A percentile compares a stretch with the other conserved stretches of the same genome.
Conservation (phyloP, 1,140 invertebrate genomes). For the Paraescarpia echinospica region DNA sequence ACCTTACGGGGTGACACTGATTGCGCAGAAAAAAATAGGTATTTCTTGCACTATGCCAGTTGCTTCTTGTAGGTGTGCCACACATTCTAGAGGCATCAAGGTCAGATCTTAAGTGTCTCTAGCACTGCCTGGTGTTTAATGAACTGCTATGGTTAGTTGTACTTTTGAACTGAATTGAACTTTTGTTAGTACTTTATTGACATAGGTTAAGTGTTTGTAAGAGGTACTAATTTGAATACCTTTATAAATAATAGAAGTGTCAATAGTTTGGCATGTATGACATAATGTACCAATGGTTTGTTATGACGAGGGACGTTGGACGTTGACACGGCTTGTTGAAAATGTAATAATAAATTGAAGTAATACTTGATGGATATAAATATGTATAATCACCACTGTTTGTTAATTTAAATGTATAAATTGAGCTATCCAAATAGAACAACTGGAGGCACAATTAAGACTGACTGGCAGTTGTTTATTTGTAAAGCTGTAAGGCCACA, state of each 20-base stretch:
- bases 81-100: neutral
- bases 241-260: too few relatives aligned
- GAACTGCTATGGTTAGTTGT: neutral
- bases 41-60: neutral
- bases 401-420: neutral
- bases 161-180: neutral
- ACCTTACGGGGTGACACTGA: neutral
- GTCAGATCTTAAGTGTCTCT: neutral
- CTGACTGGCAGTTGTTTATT: neutral
- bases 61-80: neutral
- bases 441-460: neutral
- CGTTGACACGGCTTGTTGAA: too few relatives aligned
- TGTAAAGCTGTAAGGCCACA: neutral
- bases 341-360: neutral
- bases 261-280: too few relatives aligned
- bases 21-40: neutral
- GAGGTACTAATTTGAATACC: too few relatives aligned
- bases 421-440: neutral
- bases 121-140: neutral
- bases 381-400: neutral
- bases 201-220: too few relatives aligned
- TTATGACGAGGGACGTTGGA: too few relatives aligned
- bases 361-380: neutral
- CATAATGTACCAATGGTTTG: too few relatives aligned
- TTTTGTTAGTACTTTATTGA: neutral